Evolutionary conservation across 2,888 invertebrate species (phyloP).

Genomic region (Cylindroiulus punctatus): DNA sequence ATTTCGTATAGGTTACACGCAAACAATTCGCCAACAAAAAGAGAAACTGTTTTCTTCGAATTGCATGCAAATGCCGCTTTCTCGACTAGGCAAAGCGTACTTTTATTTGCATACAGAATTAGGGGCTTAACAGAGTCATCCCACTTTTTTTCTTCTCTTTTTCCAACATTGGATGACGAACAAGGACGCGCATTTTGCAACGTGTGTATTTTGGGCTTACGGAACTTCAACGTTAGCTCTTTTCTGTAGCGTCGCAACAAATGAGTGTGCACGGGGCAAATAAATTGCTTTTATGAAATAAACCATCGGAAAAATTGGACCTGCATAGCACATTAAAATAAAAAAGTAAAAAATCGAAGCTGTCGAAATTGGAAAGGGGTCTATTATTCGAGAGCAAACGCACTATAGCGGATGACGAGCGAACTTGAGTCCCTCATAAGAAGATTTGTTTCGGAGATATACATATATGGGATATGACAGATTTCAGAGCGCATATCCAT

Average conservation of each 20-base stretch:
- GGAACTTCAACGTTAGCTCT: neutral
- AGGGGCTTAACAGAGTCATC: constrained; percentile 42
- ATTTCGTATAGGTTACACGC: constrained; percentile 33
- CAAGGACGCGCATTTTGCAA: constrained; percentile 29
- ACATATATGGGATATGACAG: constrained; percentile 42
- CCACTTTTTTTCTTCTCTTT: neutral
- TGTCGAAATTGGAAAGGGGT: constrained; percentile 29
- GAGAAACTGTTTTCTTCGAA: constrained; percentile 29
- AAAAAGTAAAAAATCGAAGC: constrained; percentile 21
- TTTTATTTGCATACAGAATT: constrained; percentile 42
- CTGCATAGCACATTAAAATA: constrained; percentile 29
- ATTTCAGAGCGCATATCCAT: neutral
- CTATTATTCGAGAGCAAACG: constrained; percentile 4
- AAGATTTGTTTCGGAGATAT: constrained; percentile 34
- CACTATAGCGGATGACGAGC: neutral
- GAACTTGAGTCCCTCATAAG: constrained; percentile 23
- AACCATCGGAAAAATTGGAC: constrained; percentile 38
- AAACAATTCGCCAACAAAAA: constrained; percentile 22
- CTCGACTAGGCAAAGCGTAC: neutral
- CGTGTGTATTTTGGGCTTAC: constrained; percentile 29
- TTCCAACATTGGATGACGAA: neutral
- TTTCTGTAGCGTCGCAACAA: constrained; percentile 2
- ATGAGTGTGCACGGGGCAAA: constrained; percentile 33
- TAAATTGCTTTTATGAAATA: constrained; percentile 42
- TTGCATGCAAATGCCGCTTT: constrained; percentile 16